These are phyloP conservation scores for Seriola aureovittata DNA, from an alignment of 2,113 vertebrate species.

Conservation along the genomic window DNA sequence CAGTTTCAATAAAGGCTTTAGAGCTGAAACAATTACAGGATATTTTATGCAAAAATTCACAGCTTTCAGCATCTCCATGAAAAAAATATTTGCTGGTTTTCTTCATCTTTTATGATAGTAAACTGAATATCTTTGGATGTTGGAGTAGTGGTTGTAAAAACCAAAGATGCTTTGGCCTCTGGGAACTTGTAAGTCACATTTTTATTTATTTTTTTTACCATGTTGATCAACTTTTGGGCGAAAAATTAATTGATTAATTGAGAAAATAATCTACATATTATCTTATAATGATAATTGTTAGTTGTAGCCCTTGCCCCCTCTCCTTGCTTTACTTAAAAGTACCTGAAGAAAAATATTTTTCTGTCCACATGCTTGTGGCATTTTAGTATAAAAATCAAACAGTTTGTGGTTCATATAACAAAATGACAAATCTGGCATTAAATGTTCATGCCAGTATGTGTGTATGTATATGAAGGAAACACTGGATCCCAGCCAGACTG, in stretches of 20 bases:
- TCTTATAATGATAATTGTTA: neutral
- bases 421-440: neutral
- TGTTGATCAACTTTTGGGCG: no score
- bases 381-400: neutral
- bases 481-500: slow-evolving; percentile 4
- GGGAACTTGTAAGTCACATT: no score
- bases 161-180: neutral
- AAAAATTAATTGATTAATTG: no score
- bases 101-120: no score
- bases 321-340: no score
- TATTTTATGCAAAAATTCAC: neutral
- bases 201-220: no score
- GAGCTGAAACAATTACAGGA: neutral
- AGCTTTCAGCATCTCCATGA: neutral
- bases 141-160: neutral
- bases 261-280: no score
- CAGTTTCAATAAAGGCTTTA: neutral
- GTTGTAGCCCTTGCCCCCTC: neutral
- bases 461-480: slow-evolving; percentile 2
- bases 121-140: neutral
- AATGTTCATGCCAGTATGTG: neutral
- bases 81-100: neutral
- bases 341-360: no score
- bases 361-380: no score
- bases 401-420: neutral